A percentile compares a stretch with the other conserved stretches of the same genome.
Evolutionary conservation across 2,797 vertebrate genomes (phyloP).

Genomic region (Protonibea diacanthus): DNA sequence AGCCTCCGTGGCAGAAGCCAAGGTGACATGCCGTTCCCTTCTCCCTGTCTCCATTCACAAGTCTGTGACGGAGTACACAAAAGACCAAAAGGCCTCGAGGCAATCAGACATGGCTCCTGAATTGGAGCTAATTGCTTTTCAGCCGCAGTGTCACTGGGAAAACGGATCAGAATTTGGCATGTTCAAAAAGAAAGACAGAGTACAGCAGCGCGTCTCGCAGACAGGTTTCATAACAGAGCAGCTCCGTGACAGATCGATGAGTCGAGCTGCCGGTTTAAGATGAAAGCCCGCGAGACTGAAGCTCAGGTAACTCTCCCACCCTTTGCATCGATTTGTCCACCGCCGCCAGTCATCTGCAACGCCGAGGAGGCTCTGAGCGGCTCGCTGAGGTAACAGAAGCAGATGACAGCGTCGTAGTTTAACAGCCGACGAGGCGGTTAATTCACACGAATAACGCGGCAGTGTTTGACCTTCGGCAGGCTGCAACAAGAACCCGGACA

Average conservation of each 20-base stretch:
- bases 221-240: conserved; percentile 58
- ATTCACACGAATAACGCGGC: background rate
- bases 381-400: background rate
- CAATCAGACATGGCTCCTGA: conserved; percentile 62
- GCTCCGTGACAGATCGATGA: conserved; percentile 50
- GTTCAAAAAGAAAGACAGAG: conserved; percentile 15
- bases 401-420: background rate
- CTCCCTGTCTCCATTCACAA: conserved; percentile 69
- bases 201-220: conserved; percentile 38
- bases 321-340: conserved; percentile 43
- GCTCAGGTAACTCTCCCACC: conserved; percentile 51
- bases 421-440: background rate
- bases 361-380: conserved; percentile 18
- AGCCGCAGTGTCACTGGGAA: conserved; percentile 54
- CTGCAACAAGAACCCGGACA: conserved; percentile 7
- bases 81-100: conserved; percentile 59
- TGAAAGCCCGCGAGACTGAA: conserved; percentile 45
- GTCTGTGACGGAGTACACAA: conserved; percentile 61
- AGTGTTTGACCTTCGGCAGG: conserved; percentile 4
- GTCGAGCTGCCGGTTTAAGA: conserved; percentile 29
- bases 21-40: conserved; percentile 72
- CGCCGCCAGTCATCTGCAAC: conserved; percentile 39
- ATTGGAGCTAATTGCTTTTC: conserved; percentile 75
- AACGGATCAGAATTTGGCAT: conserved; percentile 52
- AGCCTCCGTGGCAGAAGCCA: conserved; percentile 42